Conservation (phyloP, 2,888 invertebrate genomes). For the Sphinx pinastri region DNA sequence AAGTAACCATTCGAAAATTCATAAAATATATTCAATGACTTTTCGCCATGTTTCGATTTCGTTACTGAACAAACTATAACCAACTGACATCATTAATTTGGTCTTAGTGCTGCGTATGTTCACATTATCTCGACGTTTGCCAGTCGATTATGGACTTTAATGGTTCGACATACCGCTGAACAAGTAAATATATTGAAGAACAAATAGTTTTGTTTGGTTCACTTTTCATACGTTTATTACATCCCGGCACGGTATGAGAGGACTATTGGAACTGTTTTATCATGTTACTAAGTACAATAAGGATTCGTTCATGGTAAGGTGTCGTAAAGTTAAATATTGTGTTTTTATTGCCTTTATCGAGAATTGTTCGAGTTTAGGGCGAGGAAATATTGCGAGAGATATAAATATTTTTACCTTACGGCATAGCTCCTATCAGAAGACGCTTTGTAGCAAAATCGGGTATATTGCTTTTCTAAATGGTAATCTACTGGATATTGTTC, state of each 20-base stretch:
- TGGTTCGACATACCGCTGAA: slow-evolving; percentile 38
- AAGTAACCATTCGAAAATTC: slow-evolving; percentile 16
- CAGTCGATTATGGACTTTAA: slow-evolving; percentile 44
- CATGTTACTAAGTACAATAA: slow-evolving; percentile 59
- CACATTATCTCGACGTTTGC: slow-evolving; percentile 31
- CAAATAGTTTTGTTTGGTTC: slow-evolving; percentile 65
- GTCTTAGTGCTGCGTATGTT: slow-evolving; percentile 55
- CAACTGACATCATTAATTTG: slow-evolving; percentile 71
- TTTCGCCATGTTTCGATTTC: slow-evolving; percentile 56
- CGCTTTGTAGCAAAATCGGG: not conserved
- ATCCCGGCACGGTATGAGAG: slow-evolving; percentile 72
- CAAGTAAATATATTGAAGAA: slow-evolving; percentile 46
- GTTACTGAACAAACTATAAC: slow-evolving; percentile 71
- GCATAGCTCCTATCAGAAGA: not conserved
- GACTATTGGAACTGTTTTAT: slow-evolving; percentile 72
- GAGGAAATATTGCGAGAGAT: not conserved
- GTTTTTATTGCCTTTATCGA: slow-evolving; percentile 28
- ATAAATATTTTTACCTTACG: not conserved
- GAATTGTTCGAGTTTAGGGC: not conserved
- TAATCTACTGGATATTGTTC: not conserved
- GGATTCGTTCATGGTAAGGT: slow-evolving; percentile 43
- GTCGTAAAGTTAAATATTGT: slow-evolving; percentile 27
- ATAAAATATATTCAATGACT: slow-evolving; percentile 37
- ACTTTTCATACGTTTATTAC: slow-evolving; percentile 78
- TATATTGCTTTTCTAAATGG: not conserved